Percentiles rank a stretch among this genome's conserved stretches.
These are phyloP conservation scores for Diuraphis noxia DNA, from an alignment of 1,140 invertebrate species.

Conservation along the genomic window DNA sequence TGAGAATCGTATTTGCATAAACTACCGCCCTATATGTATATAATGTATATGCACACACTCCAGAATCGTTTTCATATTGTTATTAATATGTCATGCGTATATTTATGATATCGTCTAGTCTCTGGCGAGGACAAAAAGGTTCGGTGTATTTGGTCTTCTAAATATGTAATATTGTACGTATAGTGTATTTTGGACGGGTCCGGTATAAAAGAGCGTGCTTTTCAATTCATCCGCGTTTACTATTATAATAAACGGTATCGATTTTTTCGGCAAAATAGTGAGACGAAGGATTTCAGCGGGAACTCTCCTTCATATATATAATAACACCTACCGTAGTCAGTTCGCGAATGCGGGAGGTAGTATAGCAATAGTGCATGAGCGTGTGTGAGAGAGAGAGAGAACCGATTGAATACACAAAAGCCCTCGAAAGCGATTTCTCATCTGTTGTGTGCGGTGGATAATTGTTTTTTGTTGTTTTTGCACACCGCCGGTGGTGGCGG, in stretches of 20 bases:
- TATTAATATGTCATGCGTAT: background rate
- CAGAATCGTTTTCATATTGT: background rate
- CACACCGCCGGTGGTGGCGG: background rate
- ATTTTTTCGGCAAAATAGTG: background rate
- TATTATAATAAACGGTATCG: slow-evolving; percentile 9
- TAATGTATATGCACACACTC: too few relatives aligned
- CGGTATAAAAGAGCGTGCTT: background rate
- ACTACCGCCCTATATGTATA: background rate
- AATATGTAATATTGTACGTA: background rate
- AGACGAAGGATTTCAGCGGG: background rate
- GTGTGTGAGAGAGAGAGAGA: background rate
- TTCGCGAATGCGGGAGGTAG: background rate
- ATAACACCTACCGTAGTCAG: background rate
- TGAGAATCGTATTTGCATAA: background rate
- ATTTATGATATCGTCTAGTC: background rate
- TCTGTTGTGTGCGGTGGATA: slow-evolving; percentile 13
- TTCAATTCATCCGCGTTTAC: background rate
- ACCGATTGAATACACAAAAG: background rate
- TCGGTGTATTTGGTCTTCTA: background rate
- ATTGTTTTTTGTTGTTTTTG: slow-evolving; percentile 46
- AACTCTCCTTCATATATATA: background rate
- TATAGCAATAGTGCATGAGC: background rate
- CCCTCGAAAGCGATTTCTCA: slow-evolving; percentile 36
- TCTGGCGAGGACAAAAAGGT: background rate
- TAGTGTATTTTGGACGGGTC: background rate